Conservation (phyloP, 2,888 invertebrate genomes). For the Xanthia icteritia region DNA sequence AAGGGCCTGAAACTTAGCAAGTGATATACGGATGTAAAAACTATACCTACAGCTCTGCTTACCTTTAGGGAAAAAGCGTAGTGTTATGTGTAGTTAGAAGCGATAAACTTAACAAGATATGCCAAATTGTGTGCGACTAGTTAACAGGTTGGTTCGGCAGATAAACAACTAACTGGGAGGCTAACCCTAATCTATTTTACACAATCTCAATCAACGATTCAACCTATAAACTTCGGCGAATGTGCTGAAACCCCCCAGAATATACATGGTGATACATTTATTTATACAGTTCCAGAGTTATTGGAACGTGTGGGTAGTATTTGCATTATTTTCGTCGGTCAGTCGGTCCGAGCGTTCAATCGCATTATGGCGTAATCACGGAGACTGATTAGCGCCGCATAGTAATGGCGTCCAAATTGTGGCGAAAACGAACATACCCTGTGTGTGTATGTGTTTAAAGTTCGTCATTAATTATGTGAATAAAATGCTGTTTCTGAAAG, state of each 20-base stretch:
- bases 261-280: conserved; percentile 43
- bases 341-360: conserved; percentile 72
- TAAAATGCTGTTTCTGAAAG: not conserved
- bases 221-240: not conserved
- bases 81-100: not conserved
- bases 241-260: conserved; percentile 25
- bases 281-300: conserved; percentile 50
- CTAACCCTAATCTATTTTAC: conserved; percentile 8
- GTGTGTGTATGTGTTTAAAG: conserved; percentile 44
- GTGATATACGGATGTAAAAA: not conserved
- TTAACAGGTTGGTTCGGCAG: not conserved
- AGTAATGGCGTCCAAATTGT: conserved; percentile 76
- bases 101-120: not conserved
- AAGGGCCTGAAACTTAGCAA: not conserved
- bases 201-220: conserved; percentile 24
- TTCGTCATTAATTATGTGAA: conserved; percentile 22
- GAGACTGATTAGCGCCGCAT: conserved; percentile 83
- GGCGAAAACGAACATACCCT: conserved; percentile 60
- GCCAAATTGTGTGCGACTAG: not conserved
- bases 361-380: conserved; percentile 84
- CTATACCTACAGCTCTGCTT: not conserved
- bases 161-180: not conserved
- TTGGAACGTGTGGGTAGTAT: conserved; percentile 66
- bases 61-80: not conserved
- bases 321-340: conserved; percentile 80